Evolutionary conservation across 2,888 invertebrate genomes (phyloP), one percentile per base, ranked within the genome.

Genomic region (Anaspis maculata): DNA sequence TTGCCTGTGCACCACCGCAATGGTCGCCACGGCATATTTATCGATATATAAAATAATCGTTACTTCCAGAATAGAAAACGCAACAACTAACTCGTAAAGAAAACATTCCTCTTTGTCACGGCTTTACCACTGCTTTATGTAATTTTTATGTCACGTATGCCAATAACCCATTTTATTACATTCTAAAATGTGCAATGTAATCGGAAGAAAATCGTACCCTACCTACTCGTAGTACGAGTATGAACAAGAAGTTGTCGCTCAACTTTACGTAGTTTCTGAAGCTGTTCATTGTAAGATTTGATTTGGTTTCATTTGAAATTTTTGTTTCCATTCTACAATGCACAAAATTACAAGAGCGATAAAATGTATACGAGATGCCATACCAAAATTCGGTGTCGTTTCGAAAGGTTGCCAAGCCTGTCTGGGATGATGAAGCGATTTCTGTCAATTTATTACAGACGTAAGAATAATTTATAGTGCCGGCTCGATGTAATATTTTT

Each of bases 121-220:
- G 38, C 42, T 30, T 37, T 34, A 42, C 41, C 43, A 41, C 42
- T 25, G 27, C 43, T 47, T 47, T 44, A 47, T 47, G 47, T 34
- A 41, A 47, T 42, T 47, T 47, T 47, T 45, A 47, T 45, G 43
- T 45, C 35, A 40, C 37, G 41, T 44, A 41, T 37, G 21, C 37
- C 37, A 37, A 37, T 44, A 45, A 44, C 36, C 34, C 22, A 39
- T 39, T 44, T 44, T 44, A 43, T 43, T 39, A 33, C 25, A 32
- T 32, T 41, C 42, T 45, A 36, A 39, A 34, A 39, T 35, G 39
- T 32, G 26, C 28, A 15, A 23, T 14, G 28, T 25, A 32, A 26
- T 27, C 28, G 32, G 13, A 15, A 22, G 26, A 36, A 36, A 31
- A 15, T 13, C 9, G 14, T 14, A n/a, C n/a, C n/a, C n/a, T n/a